Percentiles rank a stretch among this genome's conserved stretches.
phyloP scores from a whole-genome alignment of 1,140 invertebrate genomes.

The Cotesia vestalis region DNA sequence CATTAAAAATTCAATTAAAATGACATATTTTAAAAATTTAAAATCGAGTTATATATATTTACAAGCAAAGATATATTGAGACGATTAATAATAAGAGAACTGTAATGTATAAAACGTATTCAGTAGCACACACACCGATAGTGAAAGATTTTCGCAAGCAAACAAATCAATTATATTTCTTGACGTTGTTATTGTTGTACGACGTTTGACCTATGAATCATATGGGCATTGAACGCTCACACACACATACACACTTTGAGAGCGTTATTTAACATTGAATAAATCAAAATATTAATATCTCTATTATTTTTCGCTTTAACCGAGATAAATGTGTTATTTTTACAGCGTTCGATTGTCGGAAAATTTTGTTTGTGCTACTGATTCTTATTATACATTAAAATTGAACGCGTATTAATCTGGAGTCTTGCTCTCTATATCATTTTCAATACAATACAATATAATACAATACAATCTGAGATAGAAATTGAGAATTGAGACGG shows the following conservation, averaged over 20 bases:
- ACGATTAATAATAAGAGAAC: not conserved
- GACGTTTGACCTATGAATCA: constrained; percentile 48
- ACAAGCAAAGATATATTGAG: not conserved
- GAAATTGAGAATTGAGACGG: constrained; percentile 16
- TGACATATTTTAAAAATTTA: too few relatives aligned
- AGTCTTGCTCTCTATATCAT: too few relatives aligned
- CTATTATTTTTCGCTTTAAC: constrained; percentile 10
- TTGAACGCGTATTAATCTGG: too few relatives aligned
- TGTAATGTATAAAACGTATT: not conserved
- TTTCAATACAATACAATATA: too few relatives aligned
- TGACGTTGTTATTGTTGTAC: constrained; percentile 33
- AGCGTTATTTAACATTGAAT: constrained; percentile 13
- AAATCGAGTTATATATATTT: not conserved
- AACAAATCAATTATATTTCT: constrained; percentile 50
- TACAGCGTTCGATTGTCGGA: not conserved
- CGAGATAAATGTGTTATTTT: constrained; percentile 5
- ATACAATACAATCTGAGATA: too few relatives aligned
- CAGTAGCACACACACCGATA: constrained; percentile 29
- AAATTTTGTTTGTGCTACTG: too few relatives aligned
- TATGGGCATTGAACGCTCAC: constrained; percentile 30
- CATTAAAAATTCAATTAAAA: too few relatives aligned
- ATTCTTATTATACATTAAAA: too few relatives aligned
- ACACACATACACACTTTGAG: not conserved
- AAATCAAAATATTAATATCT: constrained; percentile 37
- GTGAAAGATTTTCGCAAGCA: constrained; percentile 47